Evolutionary conservation across 2,888 invertebrate genomes (phyloP).

Genomic region (Cordilura impudica): DNA sequence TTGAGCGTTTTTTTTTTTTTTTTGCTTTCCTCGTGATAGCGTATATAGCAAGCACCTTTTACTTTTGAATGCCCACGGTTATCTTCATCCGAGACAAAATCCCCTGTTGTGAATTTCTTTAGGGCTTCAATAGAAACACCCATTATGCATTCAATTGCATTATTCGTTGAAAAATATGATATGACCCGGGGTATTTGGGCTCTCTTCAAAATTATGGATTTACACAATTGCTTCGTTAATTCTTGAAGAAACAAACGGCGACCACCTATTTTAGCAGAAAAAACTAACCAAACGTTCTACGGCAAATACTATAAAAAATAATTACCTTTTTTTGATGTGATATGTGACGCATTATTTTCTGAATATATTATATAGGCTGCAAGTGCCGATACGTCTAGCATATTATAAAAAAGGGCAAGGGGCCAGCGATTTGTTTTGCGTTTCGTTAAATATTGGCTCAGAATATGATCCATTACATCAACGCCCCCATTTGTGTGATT

Average conservation of each 20-base stretch:
- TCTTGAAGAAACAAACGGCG: slow-evolving; percentile 18
- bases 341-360: no score
- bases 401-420: no score
- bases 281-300: not conserved
- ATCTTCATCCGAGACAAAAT: slow-evolving; percentile 20
- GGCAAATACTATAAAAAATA: no score
- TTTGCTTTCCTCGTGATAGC: slow-evolving; percentile 3
- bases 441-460: not conserved
- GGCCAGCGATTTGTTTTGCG: slow-evolving; percentile 30
- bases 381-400: no score
- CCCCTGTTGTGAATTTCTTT: not conserved
- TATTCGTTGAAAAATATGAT: no score
- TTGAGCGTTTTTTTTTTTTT: no score
- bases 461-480: no score
- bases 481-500: no score
- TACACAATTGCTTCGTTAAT: slow-evolving; percentile 11
- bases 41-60: slow-evolving; percentile 16
- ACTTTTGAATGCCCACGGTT: slow-evolving; percentile 13
- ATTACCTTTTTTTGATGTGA: not conserved
- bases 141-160: no score
- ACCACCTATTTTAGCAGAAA: not conserved
- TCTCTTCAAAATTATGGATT: not conserved
- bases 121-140: no score
- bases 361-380: no score
- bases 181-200: not conserved